Evolutionary conservation across 2,113 vertebrate species (phyloP).

Genomic region (Hippocampus abdominalis): DNA sequence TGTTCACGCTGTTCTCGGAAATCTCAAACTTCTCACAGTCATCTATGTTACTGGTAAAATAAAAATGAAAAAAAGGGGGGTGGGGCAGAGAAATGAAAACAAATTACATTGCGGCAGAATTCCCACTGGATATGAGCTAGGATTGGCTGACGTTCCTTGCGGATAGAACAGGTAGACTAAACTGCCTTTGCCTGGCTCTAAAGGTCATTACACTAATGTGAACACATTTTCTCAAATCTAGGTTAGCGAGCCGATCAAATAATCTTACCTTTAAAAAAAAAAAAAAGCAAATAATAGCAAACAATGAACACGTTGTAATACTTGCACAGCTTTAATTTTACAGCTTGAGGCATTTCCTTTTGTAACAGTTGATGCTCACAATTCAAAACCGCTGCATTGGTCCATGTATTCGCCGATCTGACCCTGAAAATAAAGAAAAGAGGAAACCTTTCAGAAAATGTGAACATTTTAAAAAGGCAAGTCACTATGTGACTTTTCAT

Average conservation of each 20-base stretch:
- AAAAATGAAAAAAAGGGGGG: constrained; percentile 8
- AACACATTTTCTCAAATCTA: background rate
- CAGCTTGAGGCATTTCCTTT: background rate
- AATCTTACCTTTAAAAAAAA: background rate
- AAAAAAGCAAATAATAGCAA: background rate
- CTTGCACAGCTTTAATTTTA: background rate
- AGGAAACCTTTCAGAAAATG: constrained; percentile 10
- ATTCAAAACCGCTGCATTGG: constrained; percentile 91
- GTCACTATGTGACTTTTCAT: background rate
- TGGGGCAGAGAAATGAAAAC: background rate
- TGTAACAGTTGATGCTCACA: constrained; percentile 77
- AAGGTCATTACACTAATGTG: background rate
- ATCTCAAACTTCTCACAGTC: constrained; percentile 99
- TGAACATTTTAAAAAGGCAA: background rate
- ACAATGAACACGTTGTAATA: background rate
- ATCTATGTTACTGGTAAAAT: constrained; percentile 84
- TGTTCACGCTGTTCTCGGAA: constrained; percentile 96
- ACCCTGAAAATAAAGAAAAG: constrained; percentile 65
- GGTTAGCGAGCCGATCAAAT: background rate
- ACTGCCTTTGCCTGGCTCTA: too few species aligned
- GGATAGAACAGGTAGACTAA: too few species aligned
- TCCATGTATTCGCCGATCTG: constrained; percentile 93
- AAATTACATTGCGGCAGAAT: constrained; percentile 4
- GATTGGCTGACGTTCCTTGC: background rate
- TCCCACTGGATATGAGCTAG: background rate